Percentiles rank a stretch among this genome's conserved stretches.
phyloP scores from a whole-genome alignment of 2,888 invertebrate genomes.

The Timema cristinae region DNA sequence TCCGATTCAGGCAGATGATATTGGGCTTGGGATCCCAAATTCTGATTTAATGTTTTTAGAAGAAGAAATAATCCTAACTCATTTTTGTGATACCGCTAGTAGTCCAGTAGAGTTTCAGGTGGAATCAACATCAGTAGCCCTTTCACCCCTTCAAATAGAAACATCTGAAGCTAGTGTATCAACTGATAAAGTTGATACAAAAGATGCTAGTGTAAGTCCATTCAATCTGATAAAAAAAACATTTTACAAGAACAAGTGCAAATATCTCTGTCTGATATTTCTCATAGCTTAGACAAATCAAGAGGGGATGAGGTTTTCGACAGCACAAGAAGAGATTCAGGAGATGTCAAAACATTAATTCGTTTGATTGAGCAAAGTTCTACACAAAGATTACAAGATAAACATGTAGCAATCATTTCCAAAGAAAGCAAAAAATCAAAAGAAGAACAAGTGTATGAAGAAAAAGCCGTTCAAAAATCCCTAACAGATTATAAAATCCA shows the following conservation, averaged over 20 bases:
- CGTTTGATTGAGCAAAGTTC: conserved; percentile 52
- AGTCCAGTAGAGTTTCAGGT: conserved; percentile 50
- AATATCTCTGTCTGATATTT: conserved; percentile 34
- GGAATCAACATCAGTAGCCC: conserved; percentile 44
- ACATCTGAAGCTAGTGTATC: conserved; percentile 52
- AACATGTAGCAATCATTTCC: neutral
- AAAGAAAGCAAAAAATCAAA: conserved; percentile 39
- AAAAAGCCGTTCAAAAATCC: neutral
- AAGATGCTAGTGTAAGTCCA: conserved; percentile 53
- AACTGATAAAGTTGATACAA: conserved; percentile 51
- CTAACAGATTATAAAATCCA: conserved; percentile 2
- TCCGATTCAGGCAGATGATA: conserved; percentile 53
- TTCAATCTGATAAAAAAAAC: conserved; percentile 43
- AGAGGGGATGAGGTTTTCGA: conserved; percentile 13
- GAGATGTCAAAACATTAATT: conserved; percentile 55
- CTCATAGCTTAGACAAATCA: conserved; percentile 41
- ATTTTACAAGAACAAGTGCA: conserved; percentile 24
- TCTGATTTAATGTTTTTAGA: conserved; percentile 43
- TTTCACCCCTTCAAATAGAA: conserved; percentile 45
- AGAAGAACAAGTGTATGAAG: conserved; percentile 14
- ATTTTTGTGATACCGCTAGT: conserved; percentile 48
- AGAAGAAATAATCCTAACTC: conserved; percentile 40
- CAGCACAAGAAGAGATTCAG: conserved; percentile 43
- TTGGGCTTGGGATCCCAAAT: conserved; percentile 38
- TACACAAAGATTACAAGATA: conserved; percentile 36